A percentile compares a stretch with the other conserved stretches of the same genome.
Conservation (phyloP, 2,888 invertebrate species). For the Lepidocyrtinus sp. region DNA sequence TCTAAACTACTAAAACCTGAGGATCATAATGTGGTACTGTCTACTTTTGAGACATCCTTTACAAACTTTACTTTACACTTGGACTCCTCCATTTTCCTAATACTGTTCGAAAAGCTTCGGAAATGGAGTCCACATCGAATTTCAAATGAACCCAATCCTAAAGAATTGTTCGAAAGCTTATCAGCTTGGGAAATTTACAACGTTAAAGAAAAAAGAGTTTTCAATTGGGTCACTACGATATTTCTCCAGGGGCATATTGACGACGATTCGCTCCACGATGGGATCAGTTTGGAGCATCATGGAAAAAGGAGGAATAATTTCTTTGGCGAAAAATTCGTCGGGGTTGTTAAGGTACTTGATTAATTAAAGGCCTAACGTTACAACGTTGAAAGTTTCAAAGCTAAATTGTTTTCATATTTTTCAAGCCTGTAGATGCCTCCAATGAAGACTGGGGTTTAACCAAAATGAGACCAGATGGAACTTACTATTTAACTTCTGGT, state of each 20-base stretch:
- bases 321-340: slow-evolving; percentile 18
- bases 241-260: not conserved
- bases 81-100: slow-evolving; percentile 22
- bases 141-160: too few relatives aligned
- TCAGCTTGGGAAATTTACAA: slow-evolving; percentile 38
- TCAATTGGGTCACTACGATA: not conserved
- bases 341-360: slow-evolving; percentile 24
- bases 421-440: not conserved
- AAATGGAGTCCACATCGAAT: not conserved
- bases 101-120: not conserved
- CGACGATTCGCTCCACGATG: not conserved
- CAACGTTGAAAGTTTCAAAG: not conserved
- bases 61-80: not conserved
- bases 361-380: not conserved
- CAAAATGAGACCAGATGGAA: not conserved
- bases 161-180: too few relatives aligned
- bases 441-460: slow-evolving; percentile 24
- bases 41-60: too few relatives aligned
- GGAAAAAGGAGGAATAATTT: slow-evolving; percentile 33
- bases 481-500: slow-evolving; percentile 16
- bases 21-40: too few relatives aligned
- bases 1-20: not conserved
- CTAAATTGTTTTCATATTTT: not conserved
- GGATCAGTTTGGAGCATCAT: not conserved
- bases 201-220: not conserved